phyloP scores from a whole-genome alignment of 1,140 invertebrate species.

The Danaus plexippus region DNA sequence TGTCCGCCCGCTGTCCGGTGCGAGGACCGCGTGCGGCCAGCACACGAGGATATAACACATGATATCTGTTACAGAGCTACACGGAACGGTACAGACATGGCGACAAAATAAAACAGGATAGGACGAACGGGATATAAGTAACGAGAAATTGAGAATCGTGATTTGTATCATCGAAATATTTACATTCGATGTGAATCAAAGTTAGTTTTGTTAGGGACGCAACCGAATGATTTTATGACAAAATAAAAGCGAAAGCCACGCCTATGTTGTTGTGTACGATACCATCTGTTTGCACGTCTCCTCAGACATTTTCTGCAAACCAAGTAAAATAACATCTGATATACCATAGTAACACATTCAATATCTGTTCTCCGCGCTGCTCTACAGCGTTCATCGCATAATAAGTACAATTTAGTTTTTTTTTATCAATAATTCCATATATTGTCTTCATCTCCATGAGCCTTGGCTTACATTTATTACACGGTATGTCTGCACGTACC shows the following conservation, averaged over 20 bases:
- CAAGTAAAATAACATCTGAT: constrained; percentile 70
- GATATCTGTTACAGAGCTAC: constrained; percentile 39
- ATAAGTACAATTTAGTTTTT: constrained; percentile 9
- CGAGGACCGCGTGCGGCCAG: constrained; percentile 40
- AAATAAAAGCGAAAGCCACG: constrained; percentile 68
- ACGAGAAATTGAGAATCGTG: constrained; percentile 38
- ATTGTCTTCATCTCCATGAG: constrained; percentile 6
- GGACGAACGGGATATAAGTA: constrained; percentile 41
- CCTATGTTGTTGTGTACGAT: constrained; percentile 76
- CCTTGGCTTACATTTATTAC: constrained; percentile 1
- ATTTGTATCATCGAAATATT: constrained; percentile 42
- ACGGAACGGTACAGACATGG: constrained; percentile 54
- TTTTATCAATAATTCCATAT: constrained; percentile 1
- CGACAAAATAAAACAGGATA: constrained; percentile 46
- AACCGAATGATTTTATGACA: constrained; percentile 64
- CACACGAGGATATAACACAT: constrained; percentile 56
- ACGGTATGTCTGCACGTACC: constrained; percentile 73
- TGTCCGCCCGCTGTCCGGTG: constrained; percentile 24
- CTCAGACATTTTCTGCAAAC: constrained; percentile 85
- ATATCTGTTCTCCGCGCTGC: constrained; percentile 24
- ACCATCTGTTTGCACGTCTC: constrained; percentile 86
- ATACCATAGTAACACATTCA: constrained; percentile 29
- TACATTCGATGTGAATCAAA: constrained; percentile 44
- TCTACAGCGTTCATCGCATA: constrained; percentile 19
- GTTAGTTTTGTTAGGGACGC: constrained; percentile 66